Conservation (phyloP, 2,888 invertebrate genomes). For the Agrilus biguttatus region DNA sequence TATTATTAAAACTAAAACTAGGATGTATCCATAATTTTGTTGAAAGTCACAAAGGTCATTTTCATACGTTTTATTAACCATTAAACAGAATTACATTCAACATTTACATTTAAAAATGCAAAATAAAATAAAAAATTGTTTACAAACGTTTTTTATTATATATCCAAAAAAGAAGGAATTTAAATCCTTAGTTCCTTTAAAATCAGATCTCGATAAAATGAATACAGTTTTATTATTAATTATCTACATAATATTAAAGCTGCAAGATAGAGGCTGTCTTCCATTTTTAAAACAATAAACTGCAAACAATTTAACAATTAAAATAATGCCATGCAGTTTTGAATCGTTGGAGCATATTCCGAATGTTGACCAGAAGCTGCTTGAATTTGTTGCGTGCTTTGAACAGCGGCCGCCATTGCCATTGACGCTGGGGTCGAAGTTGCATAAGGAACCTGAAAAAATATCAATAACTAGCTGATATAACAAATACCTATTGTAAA, state of each 20-base stretch:
- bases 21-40: too few relatives aligned
- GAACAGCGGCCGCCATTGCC: constrained; percentile 30
- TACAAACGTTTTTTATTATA: too few relatives aligned
- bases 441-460: constrained; percentile 28
- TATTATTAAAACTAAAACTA: too few relatives aligned
- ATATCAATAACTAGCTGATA: not conserved
- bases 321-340: constrained; percentile 33
- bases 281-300: not conserved
- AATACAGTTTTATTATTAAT: not conserved
- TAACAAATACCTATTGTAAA: too few relatives aligned
- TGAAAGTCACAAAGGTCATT: too few relatives aligned
- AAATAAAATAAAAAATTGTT: too few relatives aligned
- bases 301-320: constrained; percentile 12
- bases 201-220: too few relatives aligned
- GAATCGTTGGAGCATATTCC: constrained; percentile 29
- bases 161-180: too few relatives aligned
- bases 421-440: constrained; percentile 30
- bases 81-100: too few relatives aligned
- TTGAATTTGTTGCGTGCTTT: constrained; percentile 30
- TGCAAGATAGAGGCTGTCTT: not conserved
- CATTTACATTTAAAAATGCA: too few relatives aligned
- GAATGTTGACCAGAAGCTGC: constrained; percentile 24
- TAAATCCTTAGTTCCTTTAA: too few relatives aligned
- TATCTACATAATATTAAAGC: not conserved
- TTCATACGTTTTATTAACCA: too few relatives aligned